These are phyloP conservation scores for Heliocidaris tuberculata DNA, from an alignment of 35 echinoderm and acorn worm genomes.

Conservation along the genomic window DNA sequence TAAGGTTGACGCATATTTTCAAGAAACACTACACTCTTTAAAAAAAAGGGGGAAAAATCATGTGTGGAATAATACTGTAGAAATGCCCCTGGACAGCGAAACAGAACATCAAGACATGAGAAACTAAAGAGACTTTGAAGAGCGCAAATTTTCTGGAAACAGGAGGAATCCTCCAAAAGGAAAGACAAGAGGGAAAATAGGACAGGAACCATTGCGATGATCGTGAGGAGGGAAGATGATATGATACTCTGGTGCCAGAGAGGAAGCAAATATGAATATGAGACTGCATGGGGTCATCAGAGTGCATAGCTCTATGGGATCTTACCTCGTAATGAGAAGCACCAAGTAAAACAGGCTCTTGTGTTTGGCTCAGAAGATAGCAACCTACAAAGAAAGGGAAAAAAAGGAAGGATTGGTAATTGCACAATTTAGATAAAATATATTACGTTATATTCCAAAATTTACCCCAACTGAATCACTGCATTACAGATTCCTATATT, in stretches of 20 bases:
- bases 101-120: no score
- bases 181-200: neutral
- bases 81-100: no score
- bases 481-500: no score
- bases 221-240: neutral
- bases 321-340: neutral
- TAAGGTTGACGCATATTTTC: no score
- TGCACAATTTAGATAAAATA: neutral
- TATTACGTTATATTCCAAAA: neutral
- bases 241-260: neutral
- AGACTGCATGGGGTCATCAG: neutral
- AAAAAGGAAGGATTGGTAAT: neutral
- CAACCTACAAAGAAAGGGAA: neutral
- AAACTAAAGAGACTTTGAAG: no score
- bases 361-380: neutral
- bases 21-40: no score
- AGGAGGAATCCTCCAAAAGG: no score
- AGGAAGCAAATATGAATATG: constrained; percentile 30
- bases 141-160: no score
- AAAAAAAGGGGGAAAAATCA: no score
- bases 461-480: no score
- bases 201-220: neutral
- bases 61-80: no score
- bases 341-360: neutral
- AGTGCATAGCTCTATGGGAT: neutral